phyloP scores from a whole-genome alignment of 1,140 invertebrate genomes.

The Bombus haemorrhoidalis region DNA sequence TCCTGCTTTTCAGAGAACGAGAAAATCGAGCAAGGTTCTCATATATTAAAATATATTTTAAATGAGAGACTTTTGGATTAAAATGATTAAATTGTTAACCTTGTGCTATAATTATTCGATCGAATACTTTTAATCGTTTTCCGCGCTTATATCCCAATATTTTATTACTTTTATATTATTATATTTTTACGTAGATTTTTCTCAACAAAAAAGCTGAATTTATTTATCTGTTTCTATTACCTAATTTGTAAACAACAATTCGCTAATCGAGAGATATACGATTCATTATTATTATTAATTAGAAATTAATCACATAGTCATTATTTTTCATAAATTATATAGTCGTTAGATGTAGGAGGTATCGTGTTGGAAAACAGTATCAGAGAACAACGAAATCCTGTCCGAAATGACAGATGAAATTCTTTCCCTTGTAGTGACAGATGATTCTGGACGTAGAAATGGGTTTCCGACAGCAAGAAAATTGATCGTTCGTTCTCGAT shows the following conservation, averaged over 20 bases:
- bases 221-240: background rate
- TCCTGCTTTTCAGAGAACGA: too few species aligned
- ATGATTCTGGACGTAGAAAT: background rate
- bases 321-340: background rate
- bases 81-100: too few species aligned
- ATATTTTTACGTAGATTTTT: background rate
- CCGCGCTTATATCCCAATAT: background rate
- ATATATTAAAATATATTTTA: too few species aligned
- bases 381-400: background rate
- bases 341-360: background rate
- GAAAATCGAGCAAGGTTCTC: too few species aligned
- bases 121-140: background rate
- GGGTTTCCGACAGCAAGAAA: constrained; percentile 6
- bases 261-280: background rate
- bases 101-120: background rate
- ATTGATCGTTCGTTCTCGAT: background rate
- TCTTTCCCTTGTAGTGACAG: background rate
- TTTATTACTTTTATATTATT: background rate
- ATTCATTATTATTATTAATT: background rate
- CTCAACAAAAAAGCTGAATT: background rate
- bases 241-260: background rate
- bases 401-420: background rate
- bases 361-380: background rate
- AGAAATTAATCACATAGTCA: background rate
- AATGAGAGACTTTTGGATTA: too few species aligned